Base-by-base conservation (phyloP, 2,113 vertebrate species). In the Gymnarchus niloticus region DNA sequence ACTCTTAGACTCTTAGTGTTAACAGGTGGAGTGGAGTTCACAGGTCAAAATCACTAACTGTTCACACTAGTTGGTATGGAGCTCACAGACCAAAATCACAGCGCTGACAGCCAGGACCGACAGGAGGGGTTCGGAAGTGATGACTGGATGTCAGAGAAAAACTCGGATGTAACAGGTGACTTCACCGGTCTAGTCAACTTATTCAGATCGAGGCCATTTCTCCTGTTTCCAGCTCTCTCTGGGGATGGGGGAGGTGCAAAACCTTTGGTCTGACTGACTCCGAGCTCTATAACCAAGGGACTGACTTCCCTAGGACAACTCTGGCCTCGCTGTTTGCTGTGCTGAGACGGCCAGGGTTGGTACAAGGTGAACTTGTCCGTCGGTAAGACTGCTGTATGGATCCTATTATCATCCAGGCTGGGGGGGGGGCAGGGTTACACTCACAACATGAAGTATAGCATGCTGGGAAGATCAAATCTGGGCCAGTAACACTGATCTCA, bases 261-360 rank as follows among this genome's bases (percentile, higher is more conserved):
- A n/a, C 49, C 80, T 82, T 82, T 49, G 12, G 80, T 25, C 25
- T 82, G 51, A 82, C 80, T 54, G 80, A 49, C 56, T 49, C 49
- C 80, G 7, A 54, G 48, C 46, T 19, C 9, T 19, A 3, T 6
- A 33, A 51, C 80, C n/a, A 56, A 82, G 28, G 51, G 51, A 19
- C n/a, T 33, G 80, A 14, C 51, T 54, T 54, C 51, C 28, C 49
- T 10, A n/a, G 80, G 48, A 52, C 49, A 9, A 28, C 12, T 28
- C 1, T 82, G 80, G 56, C 80, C 80, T 82, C 21, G 49, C 48
- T 51, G 48, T 10, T 82, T 41, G 49, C 48, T 51, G 48, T 10
- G 80, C 80, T 14, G n/a, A 33, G 49, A 82, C 25, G 48, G 80
- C 80, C 17, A 28, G 49, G 48, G 37, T 41, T n/a, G 25, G 28